Conservation (phyloP, 2,113 vertebrate genomes). For the Carollia perspicillata region DNA sequence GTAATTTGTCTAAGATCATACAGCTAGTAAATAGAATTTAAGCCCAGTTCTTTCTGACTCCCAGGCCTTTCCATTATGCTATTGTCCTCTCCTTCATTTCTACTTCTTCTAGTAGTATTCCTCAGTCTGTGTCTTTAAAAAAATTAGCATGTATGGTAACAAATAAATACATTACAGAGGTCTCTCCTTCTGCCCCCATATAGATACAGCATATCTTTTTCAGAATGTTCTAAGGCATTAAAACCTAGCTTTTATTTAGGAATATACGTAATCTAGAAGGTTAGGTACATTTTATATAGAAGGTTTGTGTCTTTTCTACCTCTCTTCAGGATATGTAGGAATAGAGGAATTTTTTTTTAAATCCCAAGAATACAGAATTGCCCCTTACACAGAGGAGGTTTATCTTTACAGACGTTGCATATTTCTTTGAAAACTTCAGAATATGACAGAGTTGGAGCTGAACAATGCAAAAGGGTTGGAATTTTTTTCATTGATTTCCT, state of each 20-base stretch:
- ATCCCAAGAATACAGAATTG: neutral
- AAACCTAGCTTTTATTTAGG: slow-evolving; percentile 41
- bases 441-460: slow-evolving; percentile 8
- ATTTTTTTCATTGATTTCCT: slow-evolving; percentile 38
- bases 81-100: slow-evolving; percentile 36
- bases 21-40: slow-evolving; percentile 32
- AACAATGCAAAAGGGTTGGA: slow-evolving; percentile 20
- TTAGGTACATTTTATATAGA: neutral
- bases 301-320: neutral
- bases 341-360: slow-evolving; percentile 17
- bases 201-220: neutral
- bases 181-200: neutral
- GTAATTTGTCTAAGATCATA: slow-evolving; percentile 9
- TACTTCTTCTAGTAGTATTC: neutral
- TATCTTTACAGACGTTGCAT: neutral
- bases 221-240: slow-evolving; percentile 17
- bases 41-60: neutral
- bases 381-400: neutral
- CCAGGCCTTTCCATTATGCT: neutral
- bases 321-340: neutral
- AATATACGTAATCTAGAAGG: neutral
- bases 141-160: neutral
- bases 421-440: neutral
- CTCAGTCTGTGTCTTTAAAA: neutral
- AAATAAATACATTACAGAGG: slow-evolving; percentile 1